Evolutionary conservation across 1,140 invertebrate species (phyloP), one percentile per base, ranked within the genome.

Genomic region (Marisa cornuarietis): DNA sequence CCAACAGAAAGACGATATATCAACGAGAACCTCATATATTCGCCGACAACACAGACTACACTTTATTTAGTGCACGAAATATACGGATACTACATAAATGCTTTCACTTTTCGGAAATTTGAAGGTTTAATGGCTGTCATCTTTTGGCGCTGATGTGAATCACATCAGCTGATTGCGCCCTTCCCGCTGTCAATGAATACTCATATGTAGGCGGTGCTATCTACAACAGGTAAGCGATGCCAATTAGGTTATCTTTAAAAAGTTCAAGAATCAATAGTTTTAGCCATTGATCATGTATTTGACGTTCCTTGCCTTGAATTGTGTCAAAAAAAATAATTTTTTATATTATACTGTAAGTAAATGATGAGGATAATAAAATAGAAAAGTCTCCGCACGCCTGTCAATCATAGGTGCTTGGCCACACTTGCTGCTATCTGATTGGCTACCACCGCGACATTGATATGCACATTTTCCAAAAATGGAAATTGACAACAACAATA

Each of bases 401-500:
- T 83, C 79, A 83, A 81, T 81, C 82, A 79, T 22, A 20, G 69
- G 24, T n/a, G 54, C 31, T 63, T 76, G 65, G 61, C 72, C 72
- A 65, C 62, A 79, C 71, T 42, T n/a, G 49, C 31, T 61, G 42
- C 42, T 31, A 31, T 82, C 51, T 85, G 84, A 85, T 85, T 85
- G 84, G 84, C 80, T 73, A 72, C 73, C 61, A 72, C 31, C 61
- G 71, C 54, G 78, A 83, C 73, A 78, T 78, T 83, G 80, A 75
- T 78, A 81, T 74, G 80, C 82, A 79, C 71, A 82, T 76, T 78
- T 77, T 85, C 86, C 85, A 87, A 83, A 87, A 86, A 85, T 84
- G 86, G 86, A 85, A 85, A 83, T 81, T 74, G 85, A 87, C 86
- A 87, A 87, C 85, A 87, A 87, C 84, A 87, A 84, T 83, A 75